Percentiles rank a stretch among this genome's conserved stretches.
Evolutionary conservation across 2,888 invertebrate species (phyloP).

Genomic region (Tetrapedia diversipes): DNA sequence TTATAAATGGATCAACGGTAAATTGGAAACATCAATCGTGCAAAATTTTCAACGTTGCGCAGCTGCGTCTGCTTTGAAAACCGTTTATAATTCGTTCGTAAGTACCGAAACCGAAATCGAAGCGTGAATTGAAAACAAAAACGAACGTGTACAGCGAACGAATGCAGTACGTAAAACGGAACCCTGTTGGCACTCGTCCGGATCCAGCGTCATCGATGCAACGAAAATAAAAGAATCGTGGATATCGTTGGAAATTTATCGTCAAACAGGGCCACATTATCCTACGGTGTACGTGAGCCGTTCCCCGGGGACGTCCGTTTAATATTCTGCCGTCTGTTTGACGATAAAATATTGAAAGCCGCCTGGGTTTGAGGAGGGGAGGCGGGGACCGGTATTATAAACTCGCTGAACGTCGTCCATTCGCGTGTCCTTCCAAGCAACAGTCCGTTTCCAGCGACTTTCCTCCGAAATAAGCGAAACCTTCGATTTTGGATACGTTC

Average conservation of each 20-base stretch:
- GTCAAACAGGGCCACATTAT: slow-evolving; percentile 58
- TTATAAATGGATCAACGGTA: too few relatives aligned
- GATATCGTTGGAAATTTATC: slow-evolving; percentile 62
- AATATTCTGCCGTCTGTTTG: slow-evolving; percentile 56
- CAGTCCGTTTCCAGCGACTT: slow-evolving; percentile 20
- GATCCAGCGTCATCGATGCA: neutral
- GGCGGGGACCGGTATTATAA: slow-evolving; percentile 22
- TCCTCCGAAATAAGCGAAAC: slow-evolving; percentile 3
- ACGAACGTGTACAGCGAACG: too few relatives aligned
- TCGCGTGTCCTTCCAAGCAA: slow-evolving; percentile 27
- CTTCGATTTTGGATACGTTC: slow-evolving; percentile 34
- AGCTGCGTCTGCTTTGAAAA: too few relatives aligned
- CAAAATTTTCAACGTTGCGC: too few relatives aligned
- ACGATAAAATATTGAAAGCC: slow-evolving; percentile 63
- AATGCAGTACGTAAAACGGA: too few relatives aligned
- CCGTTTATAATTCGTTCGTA: too few relatives aligned
- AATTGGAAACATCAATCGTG: too few relatives aligned
- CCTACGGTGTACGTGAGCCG: slow-evolving; percentile 22
- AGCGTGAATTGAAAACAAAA: neutral
- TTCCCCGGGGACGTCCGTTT: slow-evolving; percentile 51
- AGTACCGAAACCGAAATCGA: neutral
- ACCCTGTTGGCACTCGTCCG: too few relatives aligned
- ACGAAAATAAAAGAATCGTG: slow-evolving; percentile 46
- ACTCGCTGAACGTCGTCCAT: slow-evolving; percentile 11
- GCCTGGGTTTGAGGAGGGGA: too few relatives aligned